Percentiles rank a stretch among this genome's conserved stretches.
phyloP scores from a whole-genome alignment of 2,797 vertebrate species.

The Danio tinwini region DNA sequence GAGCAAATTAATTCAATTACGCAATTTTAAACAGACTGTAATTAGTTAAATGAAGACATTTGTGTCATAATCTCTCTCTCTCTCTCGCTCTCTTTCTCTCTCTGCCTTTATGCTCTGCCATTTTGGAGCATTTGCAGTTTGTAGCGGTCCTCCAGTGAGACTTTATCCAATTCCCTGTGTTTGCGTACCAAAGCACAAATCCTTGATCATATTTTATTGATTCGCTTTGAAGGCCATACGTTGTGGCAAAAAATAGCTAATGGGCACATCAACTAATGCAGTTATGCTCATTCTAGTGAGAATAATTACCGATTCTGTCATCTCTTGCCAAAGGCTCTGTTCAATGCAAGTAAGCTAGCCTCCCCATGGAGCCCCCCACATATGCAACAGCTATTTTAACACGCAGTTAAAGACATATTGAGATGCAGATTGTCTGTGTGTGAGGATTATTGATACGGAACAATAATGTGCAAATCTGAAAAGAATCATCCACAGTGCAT shows the following conservation, averaged over 20 bases:
- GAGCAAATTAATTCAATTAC: conserved; percentile 31
- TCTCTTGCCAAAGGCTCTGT: conserved; percentile 42
- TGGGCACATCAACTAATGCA: conserved; percentile 42
- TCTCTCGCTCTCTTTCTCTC: no score
- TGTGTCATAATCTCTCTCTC: conserved; percentile 33
- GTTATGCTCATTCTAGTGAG: conserved; percentile 40
- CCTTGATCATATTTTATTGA: conserved; percentile 25
- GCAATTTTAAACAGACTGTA: conserved; percentile 32
- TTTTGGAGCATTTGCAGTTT: conserved; percentile 29
- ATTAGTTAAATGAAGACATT: conserved; percentile 50
- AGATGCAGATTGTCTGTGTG: background rate
- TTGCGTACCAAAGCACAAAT: conserved; percentile 33
- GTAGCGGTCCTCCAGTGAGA: conserved; percentile 9
- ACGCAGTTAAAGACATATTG: conserved; percentile 19
- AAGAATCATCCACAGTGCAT: background rate
- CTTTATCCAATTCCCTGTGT: conserved; percentile 40
- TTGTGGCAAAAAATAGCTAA: conserved; percentile 35
- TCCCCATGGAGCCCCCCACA: conserved; percentile 23
- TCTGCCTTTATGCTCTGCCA: conserved; percentile 20
- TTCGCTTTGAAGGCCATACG: conserved; percentile 28
- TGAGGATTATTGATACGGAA: background rate
- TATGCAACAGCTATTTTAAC: conserved; percentile 35
- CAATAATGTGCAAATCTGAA: background rate
- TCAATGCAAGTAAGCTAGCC: conserved; percentile 36
- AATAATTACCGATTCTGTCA: conserved; percentile 49